phyloP scores from a whole-genome alignment of 2,888 invertebrate species.

The Deilephila elpenor region DNA sequence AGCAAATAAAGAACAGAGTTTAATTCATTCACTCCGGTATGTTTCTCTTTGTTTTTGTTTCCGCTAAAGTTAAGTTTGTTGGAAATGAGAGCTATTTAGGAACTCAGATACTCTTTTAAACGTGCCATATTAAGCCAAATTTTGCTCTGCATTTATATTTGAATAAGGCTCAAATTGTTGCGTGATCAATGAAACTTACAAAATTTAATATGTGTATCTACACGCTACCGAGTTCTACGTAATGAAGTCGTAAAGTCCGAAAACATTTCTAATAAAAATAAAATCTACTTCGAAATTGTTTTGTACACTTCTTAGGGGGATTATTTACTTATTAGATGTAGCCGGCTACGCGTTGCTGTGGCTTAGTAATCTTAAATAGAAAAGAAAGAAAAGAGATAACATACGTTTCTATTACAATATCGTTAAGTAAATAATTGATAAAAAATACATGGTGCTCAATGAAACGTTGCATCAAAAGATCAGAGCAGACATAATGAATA shows the following conservation, averaged over 20 bases:
- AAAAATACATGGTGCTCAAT: too few relatives aligned
- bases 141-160: background rate
- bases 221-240: conserved; percentile 21
- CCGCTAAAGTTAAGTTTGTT: background rate
- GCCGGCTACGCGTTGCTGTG: too few relatives aligned
- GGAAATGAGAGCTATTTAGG: background rate
- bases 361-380: too few relatives aligned
- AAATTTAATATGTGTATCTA: background rate
- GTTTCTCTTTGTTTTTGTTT: background rate
- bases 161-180: background rate
- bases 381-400: too few relatives aligned
- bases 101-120: background rate
- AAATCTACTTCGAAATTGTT: background rate
- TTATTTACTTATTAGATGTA: background rate
- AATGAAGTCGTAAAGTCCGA: conserved; percentile 25
- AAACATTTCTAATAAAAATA: background rate
- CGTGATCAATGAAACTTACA: conserved; percentile 11
- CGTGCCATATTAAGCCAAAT: background rate
- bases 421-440: too few relatives aligned
- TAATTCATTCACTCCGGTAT: background rate
- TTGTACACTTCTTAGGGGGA: background rate
- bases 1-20: background rate
- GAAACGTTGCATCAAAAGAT: too few relatives aligned
- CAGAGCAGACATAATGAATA: too few relatives aligned
- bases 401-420: too few relatives aligned